Percentiles rank a stretch among this genome's conserved stretches.
Evolutionary conservation across 2,113 vertebrate species (phyloP).

Genomic region (Ailuropoda melanoleuca): DNA sequence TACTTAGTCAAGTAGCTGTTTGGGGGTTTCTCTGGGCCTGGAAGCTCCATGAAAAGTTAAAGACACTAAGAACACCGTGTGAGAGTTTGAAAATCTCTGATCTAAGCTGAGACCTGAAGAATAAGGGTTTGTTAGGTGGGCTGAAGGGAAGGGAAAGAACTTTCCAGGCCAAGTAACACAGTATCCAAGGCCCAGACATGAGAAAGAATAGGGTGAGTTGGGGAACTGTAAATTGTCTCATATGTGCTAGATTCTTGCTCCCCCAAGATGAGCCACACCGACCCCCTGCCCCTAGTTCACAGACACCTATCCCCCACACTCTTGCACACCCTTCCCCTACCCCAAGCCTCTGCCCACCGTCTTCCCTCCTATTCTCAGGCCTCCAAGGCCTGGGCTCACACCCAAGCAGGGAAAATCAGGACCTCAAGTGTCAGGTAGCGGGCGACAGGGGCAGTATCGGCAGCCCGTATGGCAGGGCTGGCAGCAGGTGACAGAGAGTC

Average conservation of each 20-base stretch:
- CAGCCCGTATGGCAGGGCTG: background rate
- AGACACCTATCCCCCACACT: rapidly evolving
- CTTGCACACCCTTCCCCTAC: no score
- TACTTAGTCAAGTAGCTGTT: background rate
- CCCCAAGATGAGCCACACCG: rapidly evolving
- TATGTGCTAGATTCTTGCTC: background rate
- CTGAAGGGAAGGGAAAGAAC: background rate
- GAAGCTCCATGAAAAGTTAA: background rate
- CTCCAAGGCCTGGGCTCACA: background rate
- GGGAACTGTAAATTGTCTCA: background rate
- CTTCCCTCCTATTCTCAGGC: background rate
- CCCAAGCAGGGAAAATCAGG: background rate
- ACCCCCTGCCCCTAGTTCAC: no score
- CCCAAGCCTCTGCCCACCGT: no score
- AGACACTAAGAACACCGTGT: background rate
- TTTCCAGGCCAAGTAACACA: background rate
- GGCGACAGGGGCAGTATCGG: background rate
- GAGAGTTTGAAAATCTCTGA: background rate
- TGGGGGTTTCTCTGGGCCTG: background rate
- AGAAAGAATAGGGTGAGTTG: background rate
- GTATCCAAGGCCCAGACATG: background rate
- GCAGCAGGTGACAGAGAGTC: background rate
- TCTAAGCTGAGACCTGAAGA: background rate
- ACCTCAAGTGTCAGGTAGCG: background rate
- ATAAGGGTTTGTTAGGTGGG: background rate